A percentile compares a stretch with the other conserved stretches of the same genome.
phyloP scores from a whole-genome alignment of 2,113 vertebrate genomes.

The Colossoma macropomum region DNA sequence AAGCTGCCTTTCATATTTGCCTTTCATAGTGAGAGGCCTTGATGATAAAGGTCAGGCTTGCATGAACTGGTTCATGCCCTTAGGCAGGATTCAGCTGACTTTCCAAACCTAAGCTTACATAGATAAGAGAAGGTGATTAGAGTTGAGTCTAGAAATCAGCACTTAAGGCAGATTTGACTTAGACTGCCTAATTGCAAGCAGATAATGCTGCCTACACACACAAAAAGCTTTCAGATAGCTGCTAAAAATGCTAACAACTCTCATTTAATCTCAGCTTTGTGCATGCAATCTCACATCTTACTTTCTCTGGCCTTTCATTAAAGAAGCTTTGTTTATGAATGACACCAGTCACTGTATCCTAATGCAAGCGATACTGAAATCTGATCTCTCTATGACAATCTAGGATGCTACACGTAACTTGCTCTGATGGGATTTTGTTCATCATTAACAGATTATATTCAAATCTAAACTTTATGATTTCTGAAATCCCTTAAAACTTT shows the following conservation, averaged over 20 bases:
- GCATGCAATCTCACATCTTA: neutral
- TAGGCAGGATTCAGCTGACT: neutral
- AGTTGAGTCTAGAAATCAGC: neutral
- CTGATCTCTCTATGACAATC: neutral
- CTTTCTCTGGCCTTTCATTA: neutral
- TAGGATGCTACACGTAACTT: neutral
- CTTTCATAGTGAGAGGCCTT: neutral
- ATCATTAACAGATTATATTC: neutral
- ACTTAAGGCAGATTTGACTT: neutral
- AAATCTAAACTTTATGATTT: neutral
- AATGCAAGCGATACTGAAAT: neutral
- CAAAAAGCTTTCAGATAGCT: neutral
- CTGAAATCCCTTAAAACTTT: neutral
- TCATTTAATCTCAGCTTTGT: neutral
- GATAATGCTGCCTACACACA: neutral
- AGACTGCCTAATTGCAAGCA: neutral
- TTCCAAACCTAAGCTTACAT: neutral
- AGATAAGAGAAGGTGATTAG: neutral
- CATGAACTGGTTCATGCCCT: neutral
- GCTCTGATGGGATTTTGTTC: neutral
- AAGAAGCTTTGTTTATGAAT: neutral
- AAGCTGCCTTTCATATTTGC: neutral
- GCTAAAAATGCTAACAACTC: neutral
- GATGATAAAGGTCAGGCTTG: neutral
- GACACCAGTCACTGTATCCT: neutral